Conservation (phyloP, 1,140 invertebrate genomes). For the Drosophila funebris region DNA sequence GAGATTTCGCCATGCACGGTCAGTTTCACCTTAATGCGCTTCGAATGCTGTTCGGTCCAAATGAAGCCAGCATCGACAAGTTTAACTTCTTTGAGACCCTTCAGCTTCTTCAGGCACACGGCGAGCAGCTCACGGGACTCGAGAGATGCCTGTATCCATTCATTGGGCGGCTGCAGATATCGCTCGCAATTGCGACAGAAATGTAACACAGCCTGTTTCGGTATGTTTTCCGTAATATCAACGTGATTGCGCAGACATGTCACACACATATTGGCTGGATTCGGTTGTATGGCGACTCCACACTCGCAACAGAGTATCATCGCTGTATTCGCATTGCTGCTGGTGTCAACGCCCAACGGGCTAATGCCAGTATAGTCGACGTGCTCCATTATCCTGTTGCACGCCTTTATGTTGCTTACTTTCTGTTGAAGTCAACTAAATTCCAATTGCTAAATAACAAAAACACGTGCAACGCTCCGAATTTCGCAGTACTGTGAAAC, state of each 20-base stretch:
- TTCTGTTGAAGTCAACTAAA: constrained; percentile 25
- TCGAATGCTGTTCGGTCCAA: constrained; percentile 99
- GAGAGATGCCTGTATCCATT: constrained; percentile 94
- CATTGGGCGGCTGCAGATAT: constrained; percentile 96
- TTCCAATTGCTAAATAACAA: constrained; percentile 40
- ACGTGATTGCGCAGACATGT: constrained; percentile 94
- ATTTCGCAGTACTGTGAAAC: constrained; percentile 21
- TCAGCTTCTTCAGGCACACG: constrained; percentile 96
- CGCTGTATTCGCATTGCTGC: constrained; percentile 8
- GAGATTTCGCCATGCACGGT: constrained; percentile 98
- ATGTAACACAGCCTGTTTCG: constrained; percentile 95
- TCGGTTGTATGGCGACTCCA: constrained; percentile 93
- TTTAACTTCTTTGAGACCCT: constrained; percentile 95
- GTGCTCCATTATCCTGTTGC: constrained; percentile 45
- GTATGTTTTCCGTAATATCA: constrained; percentile 98
- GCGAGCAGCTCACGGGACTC: constrained; percentile 97
- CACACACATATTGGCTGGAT: constrained; percentile 99
- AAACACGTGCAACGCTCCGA: constrained; percentile 35
- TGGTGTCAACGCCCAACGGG: constrained; percentile 38
- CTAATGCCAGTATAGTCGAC: constrained; percentile 41
- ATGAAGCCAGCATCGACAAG: constrained; percentile 98
- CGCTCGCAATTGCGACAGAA: constrained; percentile 97
- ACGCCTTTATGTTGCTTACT: neutral
- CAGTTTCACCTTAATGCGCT: constrained; percentile 97
- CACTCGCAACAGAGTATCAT: constrained; percentile 90